Evolutionary conservation across 2,113 vertebrate species (phyloP).

Genomic region (Ammospiza caudacuta): DNA sequence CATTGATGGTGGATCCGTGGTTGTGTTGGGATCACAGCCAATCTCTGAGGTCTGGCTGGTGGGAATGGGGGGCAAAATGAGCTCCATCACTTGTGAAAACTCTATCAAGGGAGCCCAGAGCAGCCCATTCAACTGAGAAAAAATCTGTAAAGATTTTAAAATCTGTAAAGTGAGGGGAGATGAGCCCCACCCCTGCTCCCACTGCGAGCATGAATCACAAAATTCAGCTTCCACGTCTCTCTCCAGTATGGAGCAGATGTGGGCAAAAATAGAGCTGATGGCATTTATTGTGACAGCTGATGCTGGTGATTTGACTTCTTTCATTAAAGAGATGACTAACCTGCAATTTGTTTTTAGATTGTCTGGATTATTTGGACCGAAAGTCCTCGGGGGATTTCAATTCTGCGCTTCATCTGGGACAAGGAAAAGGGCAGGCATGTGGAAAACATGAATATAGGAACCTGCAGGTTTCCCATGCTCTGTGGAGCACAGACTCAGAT

Average conservation of each 20-base stretch:
- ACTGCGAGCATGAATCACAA: background rate
- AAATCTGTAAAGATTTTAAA: background rate
- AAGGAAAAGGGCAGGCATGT: background rate
- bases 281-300: conserved; percentile 19
- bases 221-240: background rate
- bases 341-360: background rate
- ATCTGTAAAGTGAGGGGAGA: background rate
- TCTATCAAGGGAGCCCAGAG: background rate
- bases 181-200: background rate
- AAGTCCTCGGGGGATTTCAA: background rate
- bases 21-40: background rate
- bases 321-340: background rate
- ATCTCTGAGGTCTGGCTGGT: background rate
- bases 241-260: background rate
- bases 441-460: background rate
- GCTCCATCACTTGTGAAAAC: background rate
- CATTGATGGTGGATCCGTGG: background rate
- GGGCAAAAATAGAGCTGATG: background rate
- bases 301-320: background rate
- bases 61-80: background rate
- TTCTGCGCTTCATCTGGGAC: background rate
- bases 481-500: background rate
- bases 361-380: background rate
- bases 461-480: conserved; percentile 3
- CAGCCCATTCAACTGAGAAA: background rate